Conservation (phyloP, 1,140 invertebrate genomes). For the Aphelinus atriplicis region DNA sequence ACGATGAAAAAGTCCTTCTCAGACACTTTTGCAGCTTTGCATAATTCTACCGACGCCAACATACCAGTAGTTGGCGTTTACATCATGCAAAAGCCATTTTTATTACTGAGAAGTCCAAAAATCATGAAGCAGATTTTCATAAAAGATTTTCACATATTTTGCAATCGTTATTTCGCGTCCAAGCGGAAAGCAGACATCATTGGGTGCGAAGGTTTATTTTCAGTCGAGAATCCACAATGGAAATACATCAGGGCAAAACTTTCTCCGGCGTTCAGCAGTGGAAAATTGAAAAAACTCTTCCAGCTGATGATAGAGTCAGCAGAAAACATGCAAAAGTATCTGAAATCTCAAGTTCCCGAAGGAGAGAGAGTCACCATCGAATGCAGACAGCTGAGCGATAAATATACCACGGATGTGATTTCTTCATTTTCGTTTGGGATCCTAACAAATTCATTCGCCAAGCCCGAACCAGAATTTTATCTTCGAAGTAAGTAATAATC, state of each 20-base stretch:
- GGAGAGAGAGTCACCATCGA: conserved; percentile 48
- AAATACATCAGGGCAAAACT: conserved; percentile 63
- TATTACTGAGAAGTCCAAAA: conserved; percentile 50
- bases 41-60: conserved; percentile 40
- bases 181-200: conserved; percentile 60
- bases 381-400: conserved; percentile 55
- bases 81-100: conserved; percentile 47
- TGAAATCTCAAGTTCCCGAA: conserved; percentile 46
- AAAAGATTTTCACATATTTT: conserved; percentile 66
- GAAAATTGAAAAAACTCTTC: conserved; percentile 60
- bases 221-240: conserved; percentile 57
- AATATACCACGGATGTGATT: conserved; percentile 69
- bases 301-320: conserved; percentile 56
- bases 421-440: conserved; percentile 67
- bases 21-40: conserved; percentile 58
- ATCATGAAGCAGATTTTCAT: conserved; percentile 61
- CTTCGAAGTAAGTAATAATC: conserved; percentile 42
- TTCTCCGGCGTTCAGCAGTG: conserved; percentile 55
- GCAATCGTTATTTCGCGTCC: conserved; percentile 61
- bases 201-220: conserved; percentile 54
- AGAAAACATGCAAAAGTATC: conserved; percentile 45
- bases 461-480: conserved; percentile 56
- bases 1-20: conserved; percentile 47
- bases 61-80: conserved; percentile 50
- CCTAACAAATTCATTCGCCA: conserved; percentile 56